Base-by-base conservation (phyloP, 2,888 invertebrate genomes). In the Notocelia uddmanniana region DNA sequence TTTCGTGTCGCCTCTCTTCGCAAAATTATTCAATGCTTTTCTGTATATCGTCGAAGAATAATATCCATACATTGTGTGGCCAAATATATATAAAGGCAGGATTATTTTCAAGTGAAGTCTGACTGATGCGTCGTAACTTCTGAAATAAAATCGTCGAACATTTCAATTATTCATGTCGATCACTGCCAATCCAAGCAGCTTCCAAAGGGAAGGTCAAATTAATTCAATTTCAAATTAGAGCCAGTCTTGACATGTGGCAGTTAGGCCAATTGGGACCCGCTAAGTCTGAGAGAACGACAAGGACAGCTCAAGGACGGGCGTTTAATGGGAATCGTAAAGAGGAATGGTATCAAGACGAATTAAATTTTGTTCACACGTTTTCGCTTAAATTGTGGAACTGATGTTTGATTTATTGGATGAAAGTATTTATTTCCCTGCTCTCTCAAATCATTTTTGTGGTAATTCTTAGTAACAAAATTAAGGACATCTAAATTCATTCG, bases 181-280 rank as follows among this genome's bases (percentile, higher is more conserved):
- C 23, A 26, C 13, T 58, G 57, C 52, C 70, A 50, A 58, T 59
- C 52, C 19, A 57, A n/a, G n/a, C 21, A 69, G 45, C 45, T 67
- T 66, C 19, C 23, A 58, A 69, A 69, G 31, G 37, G 31, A 50
- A 72, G 37, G 19, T 60, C 11, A 41, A 11, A 41, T 45, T 45
- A 67, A 71, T 77, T 74, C 71, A 79, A 81, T 81, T 82, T 79
- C 75, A 80, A 84, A 82, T 82, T 78, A 79, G 78, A 83, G 79
- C 75, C 76, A 77, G 69, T 76, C 78, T 75, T 81, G 79, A 81
- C 81, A 75, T 79, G 77, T 80, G 79, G 79, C 80, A 81, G 78
- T 79, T 75, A 73, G 74, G 75, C 80, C 81, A 82, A 83, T 83
- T 79, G 80, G 77, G 79, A 74, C 68, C 67, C 73, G 76, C 68